Evolutionary conservation across 2,797 vertebrate genomes (phyloP).

Genomic region (Neosilurus hyrtlii): DNA sequence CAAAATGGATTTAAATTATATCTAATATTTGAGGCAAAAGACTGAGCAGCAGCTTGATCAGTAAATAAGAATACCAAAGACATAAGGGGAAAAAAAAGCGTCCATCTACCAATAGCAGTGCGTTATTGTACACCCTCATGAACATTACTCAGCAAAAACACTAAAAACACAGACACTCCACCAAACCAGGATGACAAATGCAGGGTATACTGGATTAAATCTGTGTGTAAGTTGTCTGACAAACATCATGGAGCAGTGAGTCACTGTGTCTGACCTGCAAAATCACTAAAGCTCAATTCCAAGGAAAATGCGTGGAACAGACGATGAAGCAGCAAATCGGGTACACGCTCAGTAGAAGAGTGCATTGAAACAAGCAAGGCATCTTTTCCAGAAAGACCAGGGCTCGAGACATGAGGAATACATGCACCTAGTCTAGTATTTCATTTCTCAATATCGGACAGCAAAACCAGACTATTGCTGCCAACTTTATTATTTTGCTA

Average conservation of each 20-base stretch:
- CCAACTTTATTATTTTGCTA: neutral
- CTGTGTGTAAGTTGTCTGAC: neutral
- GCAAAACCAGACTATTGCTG: neutral
- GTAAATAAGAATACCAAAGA: neutral
- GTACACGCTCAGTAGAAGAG: neutral
- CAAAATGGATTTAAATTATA: neutral
- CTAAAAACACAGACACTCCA: neutral
- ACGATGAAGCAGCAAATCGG: neutral
- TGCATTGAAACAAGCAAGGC: too few relatives aligned
- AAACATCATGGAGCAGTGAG: neutral
- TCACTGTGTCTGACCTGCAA: constrained; percentile 9
- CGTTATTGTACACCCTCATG: neutral
- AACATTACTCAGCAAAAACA: neutral
- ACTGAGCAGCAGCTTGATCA: neutral
- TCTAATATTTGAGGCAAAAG: neutral
- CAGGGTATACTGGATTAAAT: constrained; percentile 1
- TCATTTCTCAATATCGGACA: neutral
- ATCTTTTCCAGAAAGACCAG: neutral
- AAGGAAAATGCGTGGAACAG: constrained; percentile 4
- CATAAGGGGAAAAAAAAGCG: neutral
- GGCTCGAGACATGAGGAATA: neutral
- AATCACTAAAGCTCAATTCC: neutral
- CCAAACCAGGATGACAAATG: constrained; percentile 7
- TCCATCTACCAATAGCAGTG: neutral
- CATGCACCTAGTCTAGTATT: too few relatives aligned